Evolutionary conservation across 1,140 invertebrate species (phyloP).

Genomic region (Sinonovacula constricta): DNA sequence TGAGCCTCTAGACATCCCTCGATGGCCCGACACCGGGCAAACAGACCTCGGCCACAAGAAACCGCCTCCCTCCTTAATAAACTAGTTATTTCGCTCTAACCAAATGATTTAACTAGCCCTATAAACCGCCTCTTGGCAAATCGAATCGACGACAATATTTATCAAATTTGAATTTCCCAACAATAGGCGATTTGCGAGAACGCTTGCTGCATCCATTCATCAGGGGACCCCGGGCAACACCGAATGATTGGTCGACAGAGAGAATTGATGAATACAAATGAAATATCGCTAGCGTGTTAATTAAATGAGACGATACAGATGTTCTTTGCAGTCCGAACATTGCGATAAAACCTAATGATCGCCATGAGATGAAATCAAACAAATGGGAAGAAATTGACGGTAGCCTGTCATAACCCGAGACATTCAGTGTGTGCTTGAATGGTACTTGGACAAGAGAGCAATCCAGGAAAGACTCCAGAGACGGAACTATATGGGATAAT

Average conservation of each 20-base stretch:
- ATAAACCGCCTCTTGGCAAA: constrained; percentile 52
- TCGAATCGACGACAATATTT: constrained; percentile 53
- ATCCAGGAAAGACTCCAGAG: constrained; percentile 14
- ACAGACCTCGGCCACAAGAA: constrained; percentile 6
- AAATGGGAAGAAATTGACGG: constrained; percentile 44
- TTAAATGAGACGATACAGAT: constrained; percentile 49
- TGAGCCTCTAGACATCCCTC: constrained; percentile 19
- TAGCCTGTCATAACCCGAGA: constrained; percentile 43
- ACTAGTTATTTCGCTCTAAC: constrained; percentile 51
- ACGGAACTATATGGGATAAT: constrained; percentile 4
- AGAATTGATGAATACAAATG: constrained; percentile 5
- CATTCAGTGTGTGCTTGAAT: constrained; percentile 7
- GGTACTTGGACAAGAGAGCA: constrained; percentile 23
- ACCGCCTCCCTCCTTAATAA: constrained; percentile 37
- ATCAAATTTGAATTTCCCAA: constrained; percentile 49
- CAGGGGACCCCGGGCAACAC: constrained; percentile 17
- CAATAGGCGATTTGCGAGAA: constrained; percentile 19
- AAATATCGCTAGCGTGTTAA: constrained; percentile 43
- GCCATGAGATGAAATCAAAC: constrained; percentile 32
- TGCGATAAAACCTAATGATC: constrained; percentile 44
- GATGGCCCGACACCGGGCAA: neutral
- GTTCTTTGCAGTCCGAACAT: constrained; percentile 21
- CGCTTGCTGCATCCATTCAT: constrained; percentile 34
- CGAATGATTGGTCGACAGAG: constrained; percentile 18
- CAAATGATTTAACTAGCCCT: constrained; percentile 56